phyloP scores from a whole-genome alignment of 2,113 vertebrate species.

The Chaetodon auriga region DNA sequence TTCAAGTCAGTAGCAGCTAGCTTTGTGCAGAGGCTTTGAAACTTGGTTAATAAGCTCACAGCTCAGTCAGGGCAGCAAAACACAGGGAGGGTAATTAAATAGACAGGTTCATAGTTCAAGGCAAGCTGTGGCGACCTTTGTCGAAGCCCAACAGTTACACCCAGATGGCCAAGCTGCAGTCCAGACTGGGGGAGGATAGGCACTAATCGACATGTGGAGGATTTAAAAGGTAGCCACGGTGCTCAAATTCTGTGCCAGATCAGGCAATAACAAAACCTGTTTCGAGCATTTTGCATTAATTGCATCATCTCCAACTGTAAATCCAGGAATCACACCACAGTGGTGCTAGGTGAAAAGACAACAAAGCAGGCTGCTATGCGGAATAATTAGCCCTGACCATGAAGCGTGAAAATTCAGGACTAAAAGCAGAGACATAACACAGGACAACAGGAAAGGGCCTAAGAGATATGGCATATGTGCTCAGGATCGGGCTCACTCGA shows the following conservation, averaged over 20 bases:
- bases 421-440: neutral
- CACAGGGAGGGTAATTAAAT: slow-evolving; percentile 48
- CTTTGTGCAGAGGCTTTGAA: slow-evolving; percentile 30
- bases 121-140: slow-evolving; percentile 53
- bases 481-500: neutral
- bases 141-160: slow-evolving; percentile 48
- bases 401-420: neutral
- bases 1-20: slow-evolving; percentile 35
- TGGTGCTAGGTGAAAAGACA: neutral
- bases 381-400: neutral
- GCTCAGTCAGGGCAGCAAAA: slow-evolving; percentile 31
- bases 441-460: neutral
- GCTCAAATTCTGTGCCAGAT: neutral
- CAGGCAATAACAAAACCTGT: neutral
- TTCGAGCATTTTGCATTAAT: neutral
- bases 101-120: slow-evolving; percentile 51
- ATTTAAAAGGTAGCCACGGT: neutral
- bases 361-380: neutral
- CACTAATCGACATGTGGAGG: neutral
- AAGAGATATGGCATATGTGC: neutral
- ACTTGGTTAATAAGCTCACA: slow-evolving; percentile 24
- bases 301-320: slow-evolving; percentile 1
- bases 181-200: slow-evolving; percentile 28
- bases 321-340: neutral
- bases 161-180: slow-evolving; percentile 59